Base-by-base conservation (phyloP, 2,113 vertebrate species). In the Dolichallabes microphthalmus region DNA sequence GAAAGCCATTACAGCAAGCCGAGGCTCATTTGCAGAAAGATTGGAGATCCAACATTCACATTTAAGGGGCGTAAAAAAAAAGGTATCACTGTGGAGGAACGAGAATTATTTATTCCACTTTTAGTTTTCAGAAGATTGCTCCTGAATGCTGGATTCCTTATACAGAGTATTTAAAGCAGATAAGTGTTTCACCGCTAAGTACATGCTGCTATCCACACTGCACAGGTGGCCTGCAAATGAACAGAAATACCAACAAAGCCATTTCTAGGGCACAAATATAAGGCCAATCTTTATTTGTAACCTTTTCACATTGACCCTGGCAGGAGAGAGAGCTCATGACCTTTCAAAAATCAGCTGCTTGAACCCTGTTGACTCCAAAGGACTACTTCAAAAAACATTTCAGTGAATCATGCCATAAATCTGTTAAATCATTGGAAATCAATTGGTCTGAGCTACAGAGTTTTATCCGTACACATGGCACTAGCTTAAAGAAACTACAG, bases 21-120 rank as follows among this genome's bases (percentile, higher is more conserved):
- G 90, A 90, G 94, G 94, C 93, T 95, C 95, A 94, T 95, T 95
- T 95, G 94, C 93, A 93, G 93, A 93, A 90, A 94, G 94, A 94
- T 94, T 94, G 94, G 93, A 94, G 93, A 95, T 95, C 90, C 80
- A 90, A 92, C 85, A 83, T 91, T 35, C 87, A 92, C 90, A 92
- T 93, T 89, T 83, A 52, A 82, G 53, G 60, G 71, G 58, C 87
- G n/a, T n/a, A 83, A 27, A 89, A 45, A 85, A 86, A 89, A 93
- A 91, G 93, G 80, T 85, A 92, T 91, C 91, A 91, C 91, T 93
- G 92, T 92, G 92, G 90, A 84, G 79, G 90, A 85, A 90, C 86
- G 85, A 90, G 91, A 94, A 94, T 93, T 92, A 95, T 94, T 94
- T 93, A 93, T 94, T 94, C 91, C 91, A 92, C 92, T 92, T 93